Conservation (phyloP, 1,140 invertebrate species). For the Hycleus phaleratus region DNA sequence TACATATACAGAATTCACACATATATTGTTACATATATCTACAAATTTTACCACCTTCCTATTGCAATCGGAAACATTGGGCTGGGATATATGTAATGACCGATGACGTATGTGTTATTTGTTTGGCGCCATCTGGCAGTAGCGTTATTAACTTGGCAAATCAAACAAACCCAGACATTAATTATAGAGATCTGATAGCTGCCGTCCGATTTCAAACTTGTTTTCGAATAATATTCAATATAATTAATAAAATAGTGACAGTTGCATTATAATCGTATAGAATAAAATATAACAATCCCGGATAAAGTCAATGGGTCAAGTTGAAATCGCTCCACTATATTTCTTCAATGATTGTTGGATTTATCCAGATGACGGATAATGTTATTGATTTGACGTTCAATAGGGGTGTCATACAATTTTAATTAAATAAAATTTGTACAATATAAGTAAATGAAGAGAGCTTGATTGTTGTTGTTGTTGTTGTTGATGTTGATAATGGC, state of each 20-base stretch:
- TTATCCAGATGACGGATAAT: too few species aligned
- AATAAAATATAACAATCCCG: too few species aligned
- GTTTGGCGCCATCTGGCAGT: conserved; percentile 41
- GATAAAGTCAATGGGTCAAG: too few species aligned
- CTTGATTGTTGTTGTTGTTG: background rate
- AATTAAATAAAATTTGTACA: too few species aligned
- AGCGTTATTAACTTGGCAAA: conserved; percentile 42
- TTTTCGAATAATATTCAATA: conserved; percentile 14
- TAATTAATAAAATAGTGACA: too few species aligned
- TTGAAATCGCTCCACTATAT: too few species aligned
- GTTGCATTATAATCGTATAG: too few species aligned
- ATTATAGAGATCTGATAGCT: conserved; percentile 36
- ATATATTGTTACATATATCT: too few species aligned
- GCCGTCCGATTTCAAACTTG: conserved; percentile 23
- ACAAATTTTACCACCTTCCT: too few species aligned
- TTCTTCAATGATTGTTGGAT: too few species aligned
- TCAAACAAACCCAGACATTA: conserved; percentile 41
- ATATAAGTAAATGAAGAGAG: background rate
- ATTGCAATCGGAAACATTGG: background rate
- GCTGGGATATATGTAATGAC: conserved; percentile 32
- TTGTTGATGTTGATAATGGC: conserved; percentile 10
- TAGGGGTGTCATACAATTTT: too few species aligned
- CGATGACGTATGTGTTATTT: conserved; percentile 43
- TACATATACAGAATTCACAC: background rate
- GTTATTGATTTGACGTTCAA: too few species aligned